phyloP scores from a whole-genome alignment of 2,113 vertebrate species.

The Gavia stellata region DNA sequence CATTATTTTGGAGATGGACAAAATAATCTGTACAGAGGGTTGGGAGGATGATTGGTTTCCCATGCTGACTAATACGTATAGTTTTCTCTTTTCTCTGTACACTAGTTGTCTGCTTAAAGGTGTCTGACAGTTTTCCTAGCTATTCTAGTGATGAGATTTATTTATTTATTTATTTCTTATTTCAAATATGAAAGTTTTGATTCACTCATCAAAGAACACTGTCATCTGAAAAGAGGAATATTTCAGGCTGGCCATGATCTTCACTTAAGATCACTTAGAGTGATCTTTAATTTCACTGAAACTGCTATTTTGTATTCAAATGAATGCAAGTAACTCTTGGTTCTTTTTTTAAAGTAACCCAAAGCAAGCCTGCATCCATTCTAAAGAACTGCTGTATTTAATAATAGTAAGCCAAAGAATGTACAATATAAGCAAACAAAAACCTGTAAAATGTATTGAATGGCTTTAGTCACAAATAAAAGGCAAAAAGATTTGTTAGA shows the following conservation, averaged over 20 bases:
- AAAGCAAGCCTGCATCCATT: neutral
- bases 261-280: neutral
- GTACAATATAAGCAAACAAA: neutral
- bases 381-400: constrained; percentile 5
- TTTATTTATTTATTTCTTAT: constrained; percentile 57
- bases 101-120: neutral
- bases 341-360: constrained; percentile 7
- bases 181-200: constrained; percentile 46
- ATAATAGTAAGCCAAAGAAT: neutral
- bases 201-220: constrained; percentile 41
- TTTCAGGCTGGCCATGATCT: constrained; percentile 18
- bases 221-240: constrained; percentile 18
- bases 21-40: neutral
- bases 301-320: constrained; percentile 29
- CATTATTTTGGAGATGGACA: neutral
- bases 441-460: neutral
- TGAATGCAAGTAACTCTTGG: constrained; percentile 18
- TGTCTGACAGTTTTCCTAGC: neutral
- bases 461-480: neutral
- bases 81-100: constrained; percentile 17
- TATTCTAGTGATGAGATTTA: constrained; percentile 13
- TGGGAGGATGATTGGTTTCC: neutral
- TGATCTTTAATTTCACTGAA: neutral
- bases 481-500: neutral
- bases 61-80: neutral